Base-by-base conservation (phyloP, 2,888 invertebrate species). In the Machimus atricapillus region DNA sequence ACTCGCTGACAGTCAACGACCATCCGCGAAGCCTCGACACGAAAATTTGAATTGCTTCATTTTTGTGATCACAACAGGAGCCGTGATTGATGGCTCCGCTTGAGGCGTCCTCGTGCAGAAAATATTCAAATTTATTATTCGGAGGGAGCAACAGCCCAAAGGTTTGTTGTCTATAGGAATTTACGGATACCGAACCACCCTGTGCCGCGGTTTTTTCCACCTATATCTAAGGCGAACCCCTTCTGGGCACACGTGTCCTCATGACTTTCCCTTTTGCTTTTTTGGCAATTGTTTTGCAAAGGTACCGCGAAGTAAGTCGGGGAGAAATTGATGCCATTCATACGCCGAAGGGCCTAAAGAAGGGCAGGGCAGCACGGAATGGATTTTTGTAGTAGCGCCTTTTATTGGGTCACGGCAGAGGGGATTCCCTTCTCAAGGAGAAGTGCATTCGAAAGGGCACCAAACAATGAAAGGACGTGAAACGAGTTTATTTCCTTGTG, bases 401-500 rank as follows among this genome's bases (percentile, higher is more conserved):
- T 43, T 78, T 40, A 77, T 78, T 78, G n/a, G 23, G 78, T 43
- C 40, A 78, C 23, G 43, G 43, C 23, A 78, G 43, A 40, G 43
- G 19, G 77, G 52, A 40, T 77, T 19, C 77, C 37, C 37, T 16
- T 78, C 12, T 78, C 14, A 43, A 78, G 37, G 78, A 78, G 66
- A 46, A 34, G 40, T 78, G 78, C 78, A 78, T 78, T 23, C 23
- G 46, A 43, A 78, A 43, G 46, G 78, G 40, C 37, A 78, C 23
- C 37, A 6, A 23, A 78, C 23, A 78, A 78, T 40, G n/a, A 40
- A 78, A 46, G 23, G 23, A 78, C 43, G 37, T 19, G 43, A 78
- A 78, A 78, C 78, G 78, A 78, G 78, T 78, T 78, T 78, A 78
- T 78, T 78, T 78, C 78, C 78, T 78, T 46, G 43, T 40, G n/a